phyloP scores from a whole-genome alignment of 2,888 invertebrate genomes.

The Pollenia griseotomentosa region DNA sequence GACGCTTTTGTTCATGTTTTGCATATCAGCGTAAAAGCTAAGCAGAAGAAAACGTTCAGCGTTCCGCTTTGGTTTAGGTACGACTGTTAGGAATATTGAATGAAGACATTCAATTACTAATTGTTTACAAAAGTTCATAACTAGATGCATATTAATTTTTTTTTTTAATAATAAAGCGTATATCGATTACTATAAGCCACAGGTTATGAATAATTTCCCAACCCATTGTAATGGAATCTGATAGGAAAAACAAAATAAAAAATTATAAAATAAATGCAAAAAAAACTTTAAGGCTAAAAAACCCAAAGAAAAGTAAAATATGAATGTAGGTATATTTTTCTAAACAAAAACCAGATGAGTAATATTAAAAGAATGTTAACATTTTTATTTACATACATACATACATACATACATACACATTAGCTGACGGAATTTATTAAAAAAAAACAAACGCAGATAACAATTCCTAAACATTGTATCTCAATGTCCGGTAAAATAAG shows the following conservation, averaged over 20 bases:
- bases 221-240: not conserved
- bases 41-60: no score
- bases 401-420: no score
- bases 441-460: not conserved
- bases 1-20: no score
- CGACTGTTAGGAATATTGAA: no score
- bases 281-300: not conserved
- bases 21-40: no score
- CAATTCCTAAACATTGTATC: conserved; percentile 10
- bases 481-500: conserved; percentile 5
- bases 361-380: conserved; percentile 41
- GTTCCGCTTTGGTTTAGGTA: no score
- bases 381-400: conserved; percentile 3
- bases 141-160: no score
- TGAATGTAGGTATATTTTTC: not conserved
- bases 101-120: no score
- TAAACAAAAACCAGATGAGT: conserved; percentile 4
- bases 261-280: not conserved
- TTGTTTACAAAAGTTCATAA: no score
- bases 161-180: not conserved
- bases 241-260: conserved; percentile 6
- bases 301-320: no score
- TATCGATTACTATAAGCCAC: not conserved
- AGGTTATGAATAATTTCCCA: conserved; percentile 14
- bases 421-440: not conserved